Evolutionary conservation across 2,888 invertebrate species (phyloP), one percentile per base, ranked within the genome.

Genomic region (Chalcis sispes): DNA sequence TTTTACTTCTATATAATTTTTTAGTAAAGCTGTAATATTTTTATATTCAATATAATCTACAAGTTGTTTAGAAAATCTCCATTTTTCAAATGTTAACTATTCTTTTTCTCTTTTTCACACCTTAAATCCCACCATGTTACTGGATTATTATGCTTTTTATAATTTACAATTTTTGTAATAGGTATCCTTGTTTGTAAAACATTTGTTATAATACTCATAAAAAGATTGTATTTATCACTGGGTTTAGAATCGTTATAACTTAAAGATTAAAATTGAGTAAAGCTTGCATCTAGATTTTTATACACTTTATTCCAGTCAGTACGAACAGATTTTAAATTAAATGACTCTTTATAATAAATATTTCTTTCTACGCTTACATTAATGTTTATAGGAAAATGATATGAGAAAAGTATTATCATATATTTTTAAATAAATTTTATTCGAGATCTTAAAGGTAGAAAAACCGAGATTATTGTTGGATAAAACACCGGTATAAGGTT

Each of bases 121-220:
- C 20, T 7, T 7, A 7, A 5, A 27, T 52, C 50, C 50, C 50
- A 52, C 50, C 50, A 52, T 4, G 27, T 8, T 10, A 54, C 27
- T 7, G 54, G 54, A 13, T 54, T 54, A 27, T 13, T 54, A 15
- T 54, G 54, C 13, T 13, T 54, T 54, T 54, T 54, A 15, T 54
- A 13, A 15, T 15, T 54, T 10, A 54, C 25, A 27, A 15, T 54
- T 27, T n/a, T 25, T 27, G 4, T 54, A 13, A 13, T 54, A 10
- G 54, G 54, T 13, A 27, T 54, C 4, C 27, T 54, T 0, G 10
- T 0, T 13, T 18, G 4, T 27, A 27, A 27, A 0, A 27, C 27
- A 10, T 25, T 27, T 25, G 54, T 1, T 27, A 54, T 1, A 13
- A 3, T 54, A 10, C 27, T 27, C 1, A 27, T 3, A 54, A 27